A percentile compares a stretch with the other conserved stretches of the same genome.
These are phyloP conservation scores for Cherax destructor DNA, from an alignment of 1,140 invertebrate species.

Conservation along the genomic window DNA sequence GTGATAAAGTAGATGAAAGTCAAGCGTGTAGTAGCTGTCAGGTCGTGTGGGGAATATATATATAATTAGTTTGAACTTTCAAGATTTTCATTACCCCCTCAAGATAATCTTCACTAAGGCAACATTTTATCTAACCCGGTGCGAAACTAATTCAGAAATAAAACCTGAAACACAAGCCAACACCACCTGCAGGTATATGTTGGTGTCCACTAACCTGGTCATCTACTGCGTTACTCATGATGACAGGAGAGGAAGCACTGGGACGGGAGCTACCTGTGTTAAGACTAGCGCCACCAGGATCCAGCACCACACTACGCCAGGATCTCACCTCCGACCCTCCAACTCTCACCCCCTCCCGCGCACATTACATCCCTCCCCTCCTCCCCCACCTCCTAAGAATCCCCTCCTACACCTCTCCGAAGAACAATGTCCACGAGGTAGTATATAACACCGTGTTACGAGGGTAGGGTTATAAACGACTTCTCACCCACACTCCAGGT, in stretches of 20 bases:
- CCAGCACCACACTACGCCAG: constrained; percentile 28
- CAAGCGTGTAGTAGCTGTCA: too few relatives aligned
- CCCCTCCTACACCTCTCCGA: background rate
- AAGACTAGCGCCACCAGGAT: constrained; percentile 24
- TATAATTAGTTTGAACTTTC: too few relatives aligned
- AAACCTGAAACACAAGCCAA: too few relatives aligned
- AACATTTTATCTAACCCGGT: too few relatives aligned
- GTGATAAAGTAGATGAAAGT: too few relatives aligned
- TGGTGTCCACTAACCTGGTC: constrained; percentile 15
- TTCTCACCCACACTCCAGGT: too few relatives aligned
- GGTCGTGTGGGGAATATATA: too few relatives aligned
- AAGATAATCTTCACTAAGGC: too few relatives aligned
- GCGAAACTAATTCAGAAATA: too few relatives aligned
- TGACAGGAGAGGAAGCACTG: background rate
- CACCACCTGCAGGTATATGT: too few relatives aligned
- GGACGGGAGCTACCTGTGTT: background rate
- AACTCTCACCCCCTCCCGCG: background rate
- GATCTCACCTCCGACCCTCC: background rate
- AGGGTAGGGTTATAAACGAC: background rate
- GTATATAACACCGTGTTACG: background rate
- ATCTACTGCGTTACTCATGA: constrained; percentile 37
- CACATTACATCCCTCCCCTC: background rate
- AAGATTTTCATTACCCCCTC: too few relatives aligned
- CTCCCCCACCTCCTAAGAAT: background rate
- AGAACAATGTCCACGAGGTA: background rate